These are phyloP conservation scores for Parauchenoglanis ngamensis DNA, from an alignment of 2,797 vertebrate species.

Conservation along the genomic window DNA sequence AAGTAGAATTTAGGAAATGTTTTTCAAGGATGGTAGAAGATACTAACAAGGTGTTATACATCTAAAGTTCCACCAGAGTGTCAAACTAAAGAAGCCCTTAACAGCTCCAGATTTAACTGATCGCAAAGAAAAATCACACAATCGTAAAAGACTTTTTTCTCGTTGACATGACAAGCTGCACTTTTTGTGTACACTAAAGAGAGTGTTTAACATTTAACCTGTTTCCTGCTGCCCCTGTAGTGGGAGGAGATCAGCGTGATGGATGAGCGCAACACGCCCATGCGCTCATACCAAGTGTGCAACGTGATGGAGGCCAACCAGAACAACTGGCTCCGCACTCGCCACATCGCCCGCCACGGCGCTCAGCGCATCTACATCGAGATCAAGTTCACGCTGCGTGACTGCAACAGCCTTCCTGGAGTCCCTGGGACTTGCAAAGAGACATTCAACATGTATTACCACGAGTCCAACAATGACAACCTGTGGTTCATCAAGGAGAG, in stretches of 20 bases:
- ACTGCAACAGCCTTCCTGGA: conserved; percentile 84
- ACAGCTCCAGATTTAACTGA: background rate
- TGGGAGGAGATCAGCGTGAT: conserved; percentile 89
- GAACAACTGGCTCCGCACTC: conserved; percentile 86
- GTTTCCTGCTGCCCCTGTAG: conserved; percentile 56
- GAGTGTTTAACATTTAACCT: background rate
- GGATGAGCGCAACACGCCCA: conserved; percentile 83
- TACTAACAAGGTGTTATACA: background rate
- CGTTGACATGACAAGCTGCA: background rate
- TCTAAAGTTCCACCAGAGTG: background rate
- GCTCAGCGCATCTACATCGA: conserved; percentile 84
- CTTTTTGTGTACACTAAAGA: background rate
- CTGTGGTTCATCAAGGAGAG: conserved; percentile 83
- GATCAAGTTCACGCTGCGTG: conserved; percentile 85
- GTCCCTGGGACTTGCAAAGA: conserved; percentile 85
- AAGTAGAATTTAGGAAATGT: background rate
- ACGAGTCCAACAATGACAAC: conserved; percentile 81
- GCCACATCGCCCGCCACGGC: conserved; percentile 79
- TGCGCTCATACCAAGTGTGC: conserved; percentile 85
- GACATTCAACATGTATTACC: conserved; percentile 87
- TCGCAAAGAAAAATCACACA: background rate
- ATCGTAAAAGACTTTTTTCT: background rate
- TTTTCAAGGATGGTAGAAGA: background rate
- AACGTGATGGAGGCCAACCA: conserved; percentile 84
- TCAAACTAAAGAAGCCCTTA: background rate